Evolutionary conservation across 2,113 vertebrate genomes (phyloP).

Genomic region (Crotalus horridus): DNA sequence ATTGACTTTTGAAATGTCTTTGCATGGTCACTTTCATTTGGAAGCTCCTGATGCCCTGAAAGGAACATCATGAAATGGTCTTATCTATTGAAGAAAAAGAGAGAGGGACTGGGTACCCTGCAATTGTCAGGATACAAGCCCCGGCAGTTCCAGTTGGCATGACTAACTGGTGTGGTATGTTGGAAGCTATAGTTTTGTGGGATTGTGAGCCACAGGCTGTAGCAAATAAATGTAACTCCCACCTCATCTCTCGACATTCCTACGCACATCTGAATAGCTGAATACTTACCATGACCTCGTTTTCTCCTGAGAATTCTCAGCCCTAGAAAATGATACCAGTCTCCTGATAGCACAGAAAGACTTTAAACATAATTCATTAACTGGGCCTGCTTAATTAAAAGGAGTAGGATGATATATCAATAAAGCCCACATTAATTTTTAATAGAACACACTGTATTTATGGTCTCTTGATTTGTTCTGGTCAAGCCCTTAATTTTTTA

Average conservation of each 20-base stretch:
- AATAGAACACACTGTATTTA: slow-evolving; percentile 17
- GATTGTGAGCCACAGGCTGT: not conserved
- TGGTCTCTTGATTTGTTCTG: slow-evolving; percentile 23
- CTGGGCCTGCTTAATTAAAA: slow-evolving; percentile 7
- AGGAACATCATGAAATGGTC: slow-evolving; percentile 47
- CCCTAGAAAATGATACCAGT: not conserved
- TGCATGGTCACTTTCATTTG: slow-evolving; percentile 30
- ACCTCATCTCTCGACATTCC: slow-evolving; percentile 51
- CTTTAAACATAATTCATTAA: slow-evolving; percentile 42
- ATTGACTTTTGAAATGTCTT: slow-evolving; percentile 3
- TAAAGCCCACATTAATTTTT: not conserved
- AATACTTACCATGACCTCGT: not conserved
- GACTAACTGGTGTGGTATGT: not conserved
- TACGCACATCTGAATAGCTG: slow-evolving; percentile 59
- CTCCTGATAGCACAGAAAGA: slow-evolving; percentile 17
- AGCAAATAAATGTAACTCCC: slow-evolving; percentile 31
- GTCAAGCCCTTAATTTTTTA: slow-evolving; percentile 29
- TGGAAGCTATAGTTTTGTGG: not conserved
- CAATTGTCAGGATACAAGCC: not conserved
- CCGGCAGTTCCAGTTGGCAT: not conserved
- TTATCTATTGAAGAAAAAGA: slow-evolving; percentile 23
- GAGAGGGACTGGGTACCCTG: not conserved
- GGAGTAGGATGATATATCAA: not conserved
- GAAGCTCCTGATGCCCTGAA: slow-evolving; percentile 32
- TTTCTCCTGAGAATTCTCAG: slow-evolving; percentile 43